Conservation (phyloP, 2,888 invertebrate species). For the Drosophila quinaria region DNA sequence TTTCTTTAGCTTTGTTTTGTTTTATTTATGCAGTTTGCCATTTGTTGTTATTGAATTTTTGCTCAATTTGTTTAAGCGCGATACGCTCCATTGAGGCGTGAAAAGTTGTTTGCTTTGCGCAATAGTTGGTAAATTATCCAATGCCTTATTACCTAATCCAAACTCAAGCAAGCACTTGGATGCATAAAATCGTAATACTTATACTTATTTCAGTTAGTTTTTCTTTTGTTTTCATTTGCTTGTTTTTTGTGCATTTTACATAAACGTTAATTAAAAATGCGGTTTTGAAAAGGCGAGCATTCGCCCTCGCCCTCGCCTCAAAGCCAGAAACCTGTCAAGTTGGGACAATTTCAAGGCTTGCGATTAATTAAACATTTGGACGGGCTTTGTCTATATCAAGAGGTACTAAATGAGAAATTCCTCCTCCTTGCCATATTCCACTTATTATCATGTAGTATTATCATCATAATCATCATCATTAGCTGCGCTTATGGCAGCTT, state of each 20-base stretch:
- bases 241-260: constrained; percentile 26
- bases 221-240: constrained; percentile 5
- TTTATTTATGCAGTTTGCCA: constrained; percentile 1
- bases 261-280: constrained; percentile 66
- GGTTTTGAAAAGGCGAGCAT: constrained; percentile 22
- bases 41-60: constrained; percentile 28
- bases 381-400: constrained; percentile 42
- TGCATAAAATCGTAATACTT: constrained; percentile 28
- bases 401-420: constrained; percentile 1
- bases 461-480: constrained; percentile 46
- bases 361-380: constrained; percentile 53
- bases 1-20: constrained; percentile 1
- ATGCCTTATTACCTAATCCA: constrained; percentile 58
- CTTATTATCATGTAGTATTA: constrained; percentile 18
- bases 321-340: constrained; percentile 27
- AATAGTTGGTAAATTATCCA: constrained; percentile 49
- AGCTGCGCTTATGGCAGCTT: constrained; percentile 51
- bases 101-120: constrained; percentile 57
- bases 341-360: constrained; percentile 60
- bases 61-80: constrained; percentile 50
- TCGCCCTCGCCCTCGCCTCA: neutral
- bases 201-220: constrained; percentile 26
- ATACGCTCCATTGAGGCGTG: constrained; percentile 74
- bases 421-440: neutral
- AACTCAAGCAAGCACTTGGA: constrained; percentile 9